Base-by-base conservation (phyloP, 1,140 invertebrate genomes). In the Cepaea nemoralis region DNA sequence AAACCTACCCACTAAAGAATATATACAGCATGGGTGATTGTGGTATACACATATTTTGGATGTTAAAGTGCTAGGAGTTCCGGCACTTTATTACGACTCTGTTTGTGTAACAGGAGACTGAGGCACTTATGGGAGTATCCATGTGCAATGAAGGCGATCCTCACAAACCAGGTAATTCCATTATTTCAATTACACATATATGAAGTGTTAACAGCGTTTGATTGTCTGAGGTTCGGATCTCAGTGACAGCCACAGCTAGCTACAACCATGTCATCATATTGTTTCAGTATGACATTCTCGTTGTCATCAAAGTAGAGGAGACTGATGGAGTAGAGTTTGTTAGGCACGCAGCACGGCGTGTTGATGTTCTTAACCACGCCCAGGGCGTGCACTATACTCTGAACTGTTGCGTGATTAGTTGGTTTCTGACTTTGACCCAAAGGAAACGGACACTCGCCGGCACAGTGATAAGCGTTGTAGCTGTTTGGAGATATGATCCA, bases 321-420 rank as follows among this genome's bases (percentile, higher is more conserved):
- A 71, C 92, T 93, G 40, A 94, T 93, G 42, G 93, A 93, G n/a
- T 92, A 91, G 31, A 95, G 92, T 83, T 93, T 93, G 16, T 93
- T 93, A 0, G 94, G 94, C 6, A 94, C 94, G 85, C 95, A 95
- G 82, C 94, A 95, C 0, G 94, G 93, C 77, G 91, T 91, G 3
- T 91, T 91, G 6, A 94, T 91, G 35, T 92, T 92, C 63, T 92
- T 90, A 0, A 91, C 89, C 3, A 93, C 87, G 69, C 92, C 91
- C 81, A 94, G 89, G 67, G 93, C 92, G 84, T 94, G 92, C n/a
- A 94, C 93, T 81, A 94, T 93, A 83, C 93, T 94, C 83, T 94
- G 93, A 55, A 95, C 92, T 33, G 94, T 94, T n/a, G 94, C 94
- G 84, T 95, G 94, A 88, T 95, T 95, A 37, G 94, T 94, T 0